Evolutionary conservation across 2,113 vertebrate species (phyloP).

Genomic region (Corvus hawaiiensis): DNA sequence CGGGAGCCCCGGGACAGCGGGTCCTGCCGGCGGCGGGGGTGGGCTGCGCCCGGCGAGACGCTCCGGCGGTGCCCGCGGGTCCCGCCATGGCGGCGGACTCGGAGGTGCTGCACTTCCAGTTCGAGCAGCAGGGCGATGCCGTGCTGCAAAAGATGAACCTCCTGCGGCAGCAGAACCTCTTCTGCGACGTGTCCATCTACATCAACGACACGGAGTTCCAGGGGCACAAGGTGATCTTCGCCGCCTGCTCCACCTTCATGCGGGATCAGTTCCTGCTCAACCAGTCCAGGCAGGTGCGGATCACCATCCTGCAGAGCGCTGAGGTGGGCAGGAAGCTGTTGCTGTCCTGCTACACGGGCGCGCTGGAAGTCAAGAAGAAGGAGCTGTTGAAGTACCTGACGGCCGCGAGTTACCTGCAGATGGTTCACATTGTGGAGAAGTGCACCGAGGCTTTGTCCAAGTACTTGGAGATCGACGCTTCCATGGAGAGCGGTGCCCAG

Average conservation of each 20-base stretch:
- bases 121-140: constrained; percentile 78
- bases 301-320: constrained; percentile 80
- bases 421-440: constrained; percentile 84
- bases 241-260: constrained; percentile 83
- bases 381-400: constrained; percentile 82
- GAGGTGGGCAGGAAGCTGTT: constrained; percentile 80
- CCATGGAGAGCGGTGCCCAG: constrained; percentile 58
- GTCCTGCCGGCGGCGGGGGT: neutral
- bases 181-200: constrained; percentile 81
- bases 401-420: constrained; percentile 81
- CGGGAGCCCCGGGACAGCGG: neutral
- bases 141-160: constrained; percentile 83
- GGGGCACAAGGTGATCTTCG: constrained; percentile 82
- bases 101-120: constrained; percentile 79
- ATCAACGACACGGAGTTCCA: constrained; percentile 82
- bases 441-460: constrained; percentile 80
- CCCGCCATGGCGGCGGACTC: constrained; percentile 76
- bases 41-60: neutral
- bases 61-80: neutral
- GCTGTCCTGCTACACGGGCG: constrained; percentile 79
- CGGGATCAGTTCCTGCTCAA: constrained; percentile 81
- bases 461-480: constrained; percentile 73
- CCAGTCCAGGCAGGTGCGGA: constrained; percentile 76
- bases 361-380: constrained; percentile 79
- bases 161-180: constrained; percentile 80